phyloP scores from a whole-genome alignment of 2,888 invertebrate species.

The Lasioglossum vierecki region DNA sequence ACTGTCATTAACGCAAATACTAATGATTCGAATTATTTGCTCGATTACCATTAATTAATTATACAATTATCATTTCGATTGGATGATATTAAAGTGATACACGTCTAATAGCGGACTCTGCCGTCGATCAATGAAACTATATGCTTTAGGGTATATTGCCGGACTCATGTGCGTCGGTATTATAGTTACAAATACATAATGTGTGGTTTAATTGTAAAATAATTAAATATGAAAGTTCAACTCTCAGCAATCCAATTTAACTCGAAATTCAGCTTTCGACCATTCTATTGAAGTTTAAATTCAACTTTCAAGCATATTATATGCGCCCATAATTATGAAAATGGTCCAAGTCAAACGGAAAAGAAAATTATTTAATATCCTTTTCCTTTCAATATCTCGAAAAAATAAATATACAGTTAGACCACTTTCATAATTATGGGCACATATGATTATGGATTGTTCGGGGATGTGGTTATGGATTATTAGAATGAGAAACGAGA shows the following conservation, averaged over 20 bases:
- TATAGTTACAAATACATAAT: conserved; percentile 13
- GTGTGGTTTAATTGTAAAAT: neutral
- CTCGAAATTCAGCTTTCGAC: no score
- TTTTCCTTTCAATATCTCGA: no score
- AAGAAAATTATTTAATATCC: no score
- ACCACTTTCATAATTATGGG: no score
- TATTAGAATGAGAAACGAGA: neutral
- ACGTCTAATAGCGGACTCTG: conserved; percentile 58
- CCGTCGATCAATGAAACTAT: conserved; percentile 57
- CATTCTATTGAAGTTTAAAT: no score
- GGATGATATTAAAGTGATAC: neutral
- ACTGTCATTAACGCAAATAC: neutral
- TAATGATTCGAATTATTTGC: neutral
- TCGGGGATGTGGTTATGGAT: neutral
- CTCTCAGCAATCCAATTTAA: no score
- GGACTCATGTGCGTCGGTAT: conserved; percentile 56
- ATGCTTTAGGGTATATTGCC: conserved; percentile 14
- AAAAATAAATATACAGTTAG: no score
- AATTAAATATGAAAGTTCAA: neutral
- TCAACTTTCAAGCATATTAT: no score
- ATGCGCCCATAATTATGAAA: no score
- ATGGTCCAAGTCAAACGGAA: no score
- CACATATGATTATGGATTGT: neutral
- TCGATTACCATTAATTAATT: neutral
- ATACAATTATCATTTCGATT: neutral